Base-by-base conservation (phyloP, 2,888 invertebrate genomes). In the Apamea crenata region DNA sequence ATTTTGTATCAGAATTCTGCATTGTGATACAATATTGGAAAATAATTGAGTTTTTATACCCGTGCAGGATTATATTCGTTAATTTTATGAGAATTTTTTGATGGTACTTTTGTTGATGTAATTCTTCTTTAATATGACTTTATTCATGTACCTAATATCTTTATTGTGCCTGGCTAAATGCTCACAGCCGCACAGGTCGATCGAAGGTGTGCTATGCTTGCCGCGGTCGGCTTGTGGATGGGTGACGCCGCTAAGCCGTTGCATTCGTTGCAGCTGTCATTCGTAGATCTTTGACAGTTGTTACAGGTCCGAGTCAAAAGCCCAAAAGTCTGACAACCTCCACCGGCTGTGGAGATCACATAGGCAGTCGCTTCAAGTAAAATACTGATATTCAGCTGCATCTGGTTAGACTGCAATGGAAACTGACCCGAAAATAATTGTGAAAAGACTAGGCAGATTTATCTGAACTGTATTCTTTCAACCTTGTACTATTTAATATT, bases 41-140 rank as follows among this genome's bases (percentile, higher is more conserved):
- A 73, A 59, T 82, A 80, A 84, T 82, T 84, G 50, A 84, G 68
- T 82, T 73, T 67, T 67, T 16, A 25, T 53, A 32, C 21, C 29
- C n/a, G 21, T 12, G 8, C 21, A 16, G 32, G 59, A 70, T 69
- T 67, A 70, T 21, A 32, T 68, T 56, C 44, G 44, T 50, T 59
- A 63, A 73, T 73, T 68, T 72, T 65, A 44, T 50, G 32, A 40
- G 32, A 59, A 6, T 36, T 59, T 84, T 59, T 47, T 44, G 16
- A 67, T 18, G 4, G 21, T 14, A 47, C 18, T 47, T 68, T 47
- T 63, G 21, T 21, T 53, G 21, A 36, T 56, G 50, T 65, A 50
- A 29, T 16, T 56, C 21, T 44, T 65, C 2, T 36, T 53, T 56
- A 21, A 44, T 67, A 32, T 61, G 12, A 5, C 0, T 61, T 18